Evolutionary conservation across 1,140 invertebrate species (phyloP).

Genomic region (Parapsyche elsis): DNA sequence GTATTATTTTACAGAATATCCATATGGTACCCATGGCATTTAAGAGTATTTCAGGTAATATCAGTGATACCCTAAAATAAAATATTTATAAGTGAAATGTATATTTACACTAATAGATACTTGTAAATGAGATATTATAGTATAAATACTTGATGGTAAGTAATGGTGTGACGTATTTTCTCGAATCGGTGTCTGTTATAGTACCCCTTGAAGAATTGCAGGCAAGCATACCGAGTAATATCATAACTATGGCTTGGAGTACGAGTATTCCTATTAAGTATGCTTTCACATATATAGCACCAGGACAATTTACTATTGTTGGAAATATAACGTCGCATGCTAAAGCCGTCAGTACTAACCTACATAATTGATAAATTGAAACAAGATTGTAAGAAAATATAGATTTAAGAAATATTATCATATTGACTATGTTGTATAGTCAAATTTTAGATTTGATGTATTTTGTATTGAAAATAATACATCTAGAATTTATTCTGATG

Average conservation of each 20-base stretch:
- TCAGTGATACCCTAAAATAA: conserved; percentile 72
- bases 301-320: conserved; percentile 71
- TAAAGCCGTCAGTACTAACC: conserved; percentile 74
- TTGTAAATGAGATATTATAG: not conserved
- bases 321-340: conserved; percentile 69
- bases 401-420: not conserved
- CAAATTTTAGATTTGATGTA: no score
- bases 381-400: not conserved
- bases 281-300: conserved; percentile 74
- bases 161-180: conserved; percentile 74
- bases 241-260: conserved; percentile 70
- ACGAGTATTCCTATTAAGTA: conserved; percentile 75
- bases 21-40: conserved; percentile 85
- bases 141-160: conserved; percentile 72
- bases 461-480: no score
- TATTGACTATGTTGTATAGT: not conserved
- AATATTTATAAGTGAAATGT: conserved; percentile 22
- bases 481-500: no score
- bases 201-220: conserved; percentile 77
- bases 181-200: conserved; percentile 75
- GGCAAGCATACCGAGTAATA: conserved; percentile 74
- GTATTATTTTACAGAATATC: conserved; percentile 78
- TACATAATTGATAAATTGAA: no score
- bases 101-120: conserved; percentile 25
- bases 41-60: conserved; percentile 80